A percentile compares a stretch with the other conserved stretches of the same genome.
These are phyloP conservation scores for Mellilla xanthometata DNA, from an alignment of 2,888 invertebrate species.

Conservation along the genomic window DNA sequence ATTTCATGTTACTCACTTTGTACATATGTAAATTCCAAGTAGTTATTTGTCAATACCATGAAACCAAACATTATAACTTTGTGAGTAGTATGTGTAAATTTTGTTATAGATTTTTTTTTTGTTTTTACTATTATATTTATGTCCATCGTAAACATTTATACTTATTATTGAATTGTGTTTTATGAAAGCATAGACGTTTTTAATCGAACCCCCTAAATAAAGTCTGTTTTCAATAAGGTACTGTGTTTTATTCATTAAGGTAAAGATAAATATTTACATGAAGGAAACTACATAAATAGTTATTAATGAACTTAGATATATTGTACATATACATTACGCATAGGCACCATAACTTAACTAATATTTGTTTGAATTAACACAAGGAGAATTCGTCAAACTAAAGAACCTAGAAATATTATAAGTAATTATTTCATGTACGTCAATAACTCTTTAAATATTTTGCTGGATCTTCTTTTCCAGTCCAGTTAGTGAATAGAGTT, in stretches of 20 bases:
- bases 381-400: no score
- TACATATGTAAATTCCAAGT: slow-evolving; percentile 81
- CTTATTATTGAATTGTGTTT: slow-evolving; percentile 66
- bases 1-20: slow-evolving; percentile 66
- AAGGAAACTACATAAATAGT: no score
- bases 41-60: slow-evolving; percentile 74
- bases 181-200: slow-evolving; percentile 63
- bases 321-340: no score
- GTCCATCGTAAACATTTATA: slow-evolving; percentile 44
- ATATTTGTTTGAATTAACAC: no score
- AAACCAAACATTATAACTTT: slow-evolving; percentile 75
- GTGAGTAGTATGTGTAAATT: slow-evolving; percentile 73
- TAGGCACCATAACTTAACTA: no score
- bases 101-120: slow-evolving; percentile 52
- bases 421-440: no score
- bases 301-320: no score
- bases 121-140: slow-evolving; percentile 39
- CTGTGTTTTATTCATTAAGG: slow-evolving; percentile 20
- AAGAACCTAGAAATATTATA: no score
- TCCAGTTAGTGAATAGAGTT: slow-evolving; percentile 68
- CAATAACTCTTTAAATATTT: slow-evolving; percentile 44
- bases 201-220: slow-evolving; percentile 71
- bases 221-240: slow-evolving; percentile 71
- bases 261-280: no score
- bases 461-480: slow-evolving; percentile 56